Percentiles rank a stretch among this genome's conserved stretches.
Conservation (phyloP, 2,797 vertebrate species). For the Acrossocheilus fasciatus region DNA sequence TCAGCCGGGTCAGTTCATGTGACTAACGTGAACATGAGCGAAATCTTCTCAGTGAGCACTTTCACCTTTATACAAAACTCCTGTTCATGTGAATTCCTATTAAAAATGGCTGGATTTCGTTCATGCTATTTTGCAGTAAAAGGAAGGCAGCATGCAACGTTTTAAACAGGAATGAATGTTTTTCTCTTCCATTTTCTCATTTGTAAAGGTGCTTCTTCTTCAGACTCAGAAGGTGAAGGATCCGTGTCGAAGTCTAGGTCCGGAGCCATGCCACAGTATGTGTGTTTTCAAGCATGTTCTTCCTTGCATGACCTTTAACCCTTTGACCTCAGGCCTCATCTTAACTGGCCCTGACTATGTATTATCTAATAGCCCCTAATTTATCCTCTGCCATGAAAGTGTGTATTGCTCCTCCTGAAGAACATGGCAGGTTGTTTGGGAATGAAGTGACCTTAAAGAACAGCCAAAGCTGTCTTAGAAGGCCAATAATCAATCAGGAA, state of each 20-base stretch:
- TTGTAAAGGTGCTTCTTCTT: constrained; percentile 87
- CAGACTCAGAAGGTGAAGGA: constrained; percentile 93
- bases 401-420: neutral
- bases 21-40: neutral
- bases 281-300: constrained; percentile 70
- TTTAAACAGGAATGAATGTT: neutral
- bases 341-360: neutral
- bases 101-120: neutral
- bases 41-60: neutral
- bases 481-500: constrained; percentile 1
- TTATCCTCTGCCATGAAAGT: neutral
- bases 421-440: neutral
- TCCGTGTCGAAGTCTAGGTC: constrained; percentile 81
- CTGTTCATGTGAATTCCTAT: neutral
- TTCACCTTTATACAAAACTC: neutral
- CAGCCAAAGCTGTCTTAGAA: neutral
- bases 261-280: constrained; percentile 96
- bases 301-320: constrained; percentile 32
- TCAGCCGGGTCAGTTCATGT: neutral
- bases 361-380: constrained; percentile 24
- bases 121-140: neutral
- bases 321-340: constrained; percentile 30
- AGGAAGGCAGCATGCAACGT: neutral
- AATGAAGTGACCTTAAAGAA: constrained; percentile 6
- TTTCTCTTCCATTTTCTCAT: constrained; percentile 3